Evolutionary conservation across 1,140 invertebrate species (phyloP).

Genomic region (Cephus cinctus): DNA sequence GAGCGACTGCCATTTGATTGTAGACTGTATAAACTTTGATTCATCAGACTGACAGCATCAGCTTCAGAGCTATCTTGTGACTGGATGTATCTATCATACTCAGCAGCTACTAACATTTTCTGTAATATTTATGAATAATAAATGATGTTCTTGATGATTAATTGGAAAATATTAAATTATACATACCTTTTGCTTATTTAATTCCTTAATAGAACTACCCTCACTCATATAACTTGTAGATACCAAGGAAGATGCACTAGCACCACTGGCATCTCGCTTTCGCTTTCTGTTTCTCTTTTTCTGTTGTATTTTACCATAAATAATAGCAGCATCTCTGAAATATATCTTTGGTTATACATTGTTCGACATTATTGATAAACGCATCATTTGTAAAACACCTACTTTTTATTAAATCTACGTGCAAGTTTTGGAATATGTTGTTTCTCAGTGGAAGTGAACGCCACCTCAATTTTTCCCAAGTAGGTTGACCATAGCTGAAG

Average conservation of each 20-base stretch:
- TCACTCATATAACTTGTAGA: slow-evolving; percentile 25
- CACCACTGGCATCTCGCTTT: slow-evolving; percentile 16
- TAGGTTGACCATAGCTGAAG: slow-evolving; percentile 67
- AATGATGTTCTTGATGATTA: slow-evolving; percentile 1
- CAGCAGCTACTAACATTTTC: slow-evolving; percentile 35
- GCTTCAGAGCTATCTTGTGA: slow-evolving; percentile 39
- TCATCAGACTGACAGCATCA: slow-evolving; percentile 31
- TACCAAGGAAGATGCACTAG: slow-evolving; percentile 23
- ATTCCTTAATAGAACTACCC: slow-evolving; percentile 29
- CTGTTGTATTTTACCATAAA: slow-evolving; percentile 50
- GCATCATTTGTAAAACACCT: slow-evolving; percentile 11
- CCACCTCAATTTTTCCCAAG: slow-evolving; percentile 61
- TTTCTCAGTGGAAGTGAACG: slow-evolving; percentile 55
- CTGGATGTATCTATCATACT: slow-evolving; percentile 45
- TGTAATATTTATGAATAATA: slow-evolving; percentile 18
- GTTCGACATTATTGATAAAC: slow-evolving; percentile 1
- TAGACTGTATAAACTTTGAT: slow-evolving; percentile 44
- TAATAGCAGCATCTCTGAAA: slow-evolving; percentile 56
- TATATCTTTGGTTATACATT: slow-evolving; percentile 15
- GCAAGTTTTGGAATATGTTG: slow-evolving; percentile 58
- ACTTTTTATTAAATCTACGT: slow-evolving; percentile 53
- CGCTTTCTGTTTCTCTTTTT: slow-evolving; percentile 28
- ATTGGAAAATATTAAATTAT: slow-evolving; percentile 12
- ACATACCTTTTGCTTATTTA: slow-evolving; percentile 38
- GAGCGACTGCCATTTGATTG: slow-evolving; percentile 28